These are phyloP conservation scores for Tetragonula clypearis DNA, from an alignment of 1,140 invertebrate genomes.

Conservation along the genomic window DNA sequence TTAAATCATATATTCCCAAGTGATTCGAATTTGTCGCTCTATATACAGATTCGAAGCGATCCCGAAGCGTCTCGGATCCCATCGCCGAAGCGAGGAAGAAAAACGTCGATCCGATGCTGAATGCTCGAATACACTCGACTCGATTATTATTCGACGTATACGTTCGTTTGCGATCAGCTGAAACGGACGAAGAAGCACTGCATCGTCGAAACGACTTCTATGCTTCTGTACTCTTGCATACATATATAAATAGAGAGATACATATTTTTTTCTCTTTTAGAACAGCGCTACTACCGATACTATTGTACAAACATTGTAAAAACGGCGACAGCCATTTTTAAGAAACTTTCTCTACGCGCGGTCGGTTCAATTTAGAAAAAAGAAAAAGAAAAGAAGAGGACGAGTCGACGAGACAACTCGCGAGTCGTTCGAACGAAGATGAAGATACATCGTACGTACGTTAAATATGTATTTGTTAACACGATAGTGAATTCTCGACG, in stretches of 20 bases:
- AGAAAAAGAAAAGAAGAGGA: neutral
- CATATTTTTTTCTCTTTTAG: neutral
- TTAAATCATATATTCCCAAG: too few relatives aligned
- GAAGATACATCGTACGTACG: neutral
- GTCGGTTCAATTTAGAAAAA: neutral
- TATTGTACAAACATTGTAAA: conserved; percentile 17
- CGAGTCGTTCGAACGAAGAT: neutral
- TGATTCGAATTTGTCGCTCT: too few relatives aligned
- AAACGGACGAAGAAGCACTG: neutral
- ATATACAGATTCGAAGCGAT: too few relatives aligned
- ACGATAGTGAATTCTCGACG: neutral
- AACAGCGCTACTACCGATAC: neutral
- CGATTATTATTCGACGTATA: conserved; percentile 7
- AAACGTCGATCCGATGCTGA: conserved; percentile 27
- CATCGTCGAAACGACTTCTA: neutral
- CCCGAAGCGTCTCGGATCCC: too few relatives aligned
- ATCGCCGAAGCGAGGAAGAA: neutral
- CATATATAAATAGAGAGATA: neutral
- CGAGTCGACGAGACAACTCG: neutral
- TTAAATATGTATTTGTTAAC: neutral
- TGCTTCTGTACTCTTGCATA: neutral
- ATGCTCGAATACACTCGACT: conserved; percentile 16
- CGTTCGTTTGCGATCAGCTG: neutral
- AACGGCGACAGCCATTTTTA: neutral
- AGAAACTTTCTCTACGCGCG: conserved; percentile 19